Base-by-base conservation (phyloP, 1,140 invertebrate genomes). In the Cherax quadricarinatus region DNA sequence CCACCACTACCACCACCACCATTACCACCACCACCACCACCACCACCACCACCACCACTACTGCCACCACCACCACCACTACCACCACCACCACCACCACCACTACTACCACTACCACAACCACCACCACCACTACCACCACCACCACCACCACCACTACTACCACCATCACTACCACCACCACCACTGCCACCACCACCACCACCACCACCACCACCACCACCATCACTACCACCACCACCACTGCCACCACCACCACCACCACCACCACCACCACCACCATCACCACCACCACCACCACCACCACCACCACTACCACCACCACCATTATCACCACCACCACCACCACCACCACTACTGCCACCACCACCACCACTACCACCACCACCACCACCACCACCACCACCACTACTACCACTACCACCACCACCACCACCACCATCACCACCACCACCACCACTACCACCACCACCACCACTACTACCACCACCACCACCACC, bases 271-370 rank as follows among this genome's bases (percentile, higher is more conserved):
- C 48, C 49, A 82, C 48, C 57, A 82, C 48, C 49, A 82, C 48
- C 49, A 82, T 4, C 49, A 82, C 48, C 49, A 82, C 48, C 49
- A 49, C 48, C 12, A 82, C 49, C 49, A 82, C 48, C 1, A 48
- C 49, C 49, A 82, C 49, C 49, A 82, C 49, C 48, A 82, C 49
- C 48, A 82, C 49, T 7, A 82, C 49, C 48, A 82, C 49, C 5
- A 82, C 49, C 49, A 82, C 49, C 49, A 82, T 7, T 82, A 48
- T 7, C 12, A 82, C 49, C 57, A 53, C 49, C 48, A 82, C 49
- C 57, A 82, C 49, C 48, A 82, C 49, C 57, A 82, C 49, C 49
- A 82, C 49, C 48, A 82, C 49, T 82, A 82, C 48, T 41, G 48
- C 49, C 49, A 82, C 49, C 49, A 82, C 49, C 4, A 82, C 49